Conservation (phyloP, 2,888 invertebrate species). For the Sesia apiformis region DNA sequence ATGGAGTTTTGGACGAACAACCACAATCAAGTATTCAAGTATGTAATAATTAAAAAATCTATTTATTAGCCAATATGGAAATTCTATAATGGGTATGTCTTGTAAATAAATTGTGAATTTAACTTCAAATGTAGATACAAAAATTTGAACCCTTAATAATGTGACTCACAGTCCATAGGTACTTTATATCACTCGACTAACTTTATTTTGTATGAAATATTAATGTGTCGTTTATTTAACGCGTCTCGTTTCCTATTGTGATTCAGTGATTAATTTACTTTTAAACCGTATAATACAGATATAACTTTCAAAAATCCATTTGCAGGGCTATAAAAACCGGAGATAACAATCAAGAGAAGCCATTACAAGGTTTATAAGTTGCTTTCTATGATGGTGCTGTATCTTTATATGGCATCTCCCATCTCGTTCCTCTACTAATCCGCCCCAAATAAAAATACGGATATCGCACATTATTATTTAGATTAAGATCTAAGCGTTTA, state of each 20-base stretch:
- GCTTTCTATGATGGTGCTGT: slow-evolving; percentile 45
- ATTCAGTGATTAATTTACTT: slow-evolving; percentile 35
- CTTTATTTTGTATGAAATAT: neutral
- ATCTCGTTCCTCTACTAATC: slow-evolving; percentile 28
- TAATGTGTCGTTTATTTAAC: neutral
- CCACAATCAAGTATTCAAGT: too few species aligned
- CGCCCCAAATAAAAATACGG: slow-evolving; percentile 20
- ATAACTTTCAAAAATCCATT: slow-evolving; percentile 62
- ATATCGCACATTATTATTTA: slow-evolving; percentile 19
- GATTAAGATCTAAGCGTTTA: too few species aligned
- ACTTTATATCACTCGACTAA: neutral
- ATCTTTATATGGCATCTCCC: slow-evolving; percentile 59
- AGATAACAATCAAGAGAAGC: slow-evolving; percentile 55
- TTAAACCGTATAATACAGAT: slow-evolving; percentile 39
- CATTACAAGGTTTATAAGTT: slow-evolving; percentile 55
- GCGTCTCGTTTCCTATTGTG: neutral
- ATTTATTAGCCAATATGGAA: too few species aligned
- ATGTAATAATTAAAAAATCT: too few species aligned
- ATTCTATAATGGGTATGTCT: too few species aligned
- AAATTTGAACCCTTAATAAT: too few species aligned
- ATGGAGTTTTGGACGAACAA: too few species aligned
- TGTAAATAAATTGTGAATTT: too few species aligned
- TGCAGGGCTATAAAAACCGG: slow-evolving; percentile 54
- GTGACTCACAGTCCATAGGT: neutral
- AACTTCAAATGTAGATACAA: too few species aligned